A percentile compares a stretch with the other conserved stretches of the same genome.
These are phyloP conservation scores for Odontocolon sp. DNA, from an alignment of 2,888 invertebrate species.

Conservation along the genomic window DNA sequence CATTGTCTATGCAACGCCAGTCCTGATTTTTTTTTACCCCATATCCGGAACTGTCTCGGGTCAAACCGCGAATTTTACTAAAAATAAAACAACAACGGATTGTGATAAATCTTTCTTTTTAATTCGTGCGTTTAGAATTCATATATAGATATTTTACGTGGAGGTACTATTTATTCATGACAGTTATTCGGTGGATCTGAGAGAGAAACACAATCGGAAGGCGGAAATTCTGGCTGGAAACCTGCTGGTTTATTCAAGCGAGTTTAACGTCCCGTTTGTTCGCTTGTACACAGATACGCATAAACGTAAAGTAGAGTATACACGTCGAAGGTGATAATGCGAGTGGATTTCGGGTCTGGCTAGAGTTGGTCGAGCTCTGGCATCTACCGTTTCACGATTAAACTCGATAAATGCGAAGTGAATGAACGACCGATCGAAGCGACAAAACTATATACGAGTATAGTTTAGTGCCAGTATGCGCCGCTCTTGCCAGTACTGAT, in stretches of 20 bases:
- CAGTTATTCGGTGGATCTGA: conserved; percentile 8
- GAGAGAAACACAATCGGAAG: conserved; percentile 23
- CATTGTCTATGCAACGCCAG: not conserved
- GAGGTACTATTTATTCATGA: conserved; percentile 22
- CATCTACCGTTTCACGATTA: conserved; percentile 29
- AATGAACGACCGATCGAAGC: conserved; percentile 24
- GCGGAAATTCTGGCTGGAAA: conserved; percentile 41
- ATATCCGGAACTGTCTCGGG: not conserved
- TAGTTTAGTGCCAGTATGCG: conserved; percentile 1
- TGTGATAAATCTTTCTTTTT: not conserved
- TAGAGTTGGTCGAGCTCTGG: conserved; percentile 14
- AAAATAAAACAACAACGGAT: not conserved
- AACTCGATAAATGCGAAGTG: conserved; percentile 45
- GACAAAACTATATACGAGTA: conserved; percentile 27
- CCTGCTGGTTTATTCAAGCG: conserved; percentile 44
- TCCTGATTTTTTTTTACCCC: not conserved
- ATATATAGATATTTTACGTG: conserved; percentile 1
- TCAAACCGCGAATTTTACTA: not conserved
- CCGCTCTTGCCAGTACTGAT: conserved; percentile 40
- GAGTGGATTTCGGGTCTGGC: conserved; percentile 32
- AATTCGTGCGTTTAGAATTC: not conserved
- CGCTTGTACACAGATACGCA: conserved; percentile 3
- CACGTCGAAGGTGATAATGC: conserved; percentile 32
- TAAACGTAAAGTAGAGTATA: not conserved
- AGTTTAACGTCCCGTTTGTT: conserved; percentile 48